Evolutionary conservation across 2,888 invertebrate genomes (phyloP), one percentile per base, ranked within the genome.

Genomic region (Atethmia centrago): DNA sequence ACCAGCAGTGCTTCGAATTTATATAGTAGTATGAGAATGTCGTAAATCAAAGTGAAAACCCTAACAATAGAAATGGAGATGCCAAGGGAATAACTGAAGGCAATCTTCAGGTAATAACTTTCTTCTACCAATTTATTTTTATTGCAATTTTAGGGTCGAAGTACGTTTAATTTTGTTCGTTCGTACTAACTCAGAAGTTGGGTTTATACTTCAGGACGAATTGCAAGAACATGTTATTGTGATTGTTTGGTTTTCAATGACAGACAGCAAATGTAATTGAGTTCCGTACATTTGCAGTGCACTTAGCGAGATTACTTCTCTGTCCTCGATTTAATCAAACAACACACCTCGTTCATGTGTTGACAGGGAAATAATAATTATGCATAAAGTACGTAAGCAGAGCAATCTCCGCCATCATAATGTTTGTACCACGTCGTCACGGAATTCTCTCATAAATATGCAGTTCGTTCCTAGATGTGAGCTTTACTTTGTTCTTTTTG

Each of bases 361-460:
- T 80, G 63, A 65, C 74, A 49, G 16, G 58, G 47, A 65, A 74
- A 80, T 82, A 75, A 82, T 65, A n/a, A n/a, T n/a, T n/a, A 76
- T 77, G 53, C 69, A 69, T 79, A 76, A 74, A 74, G 70, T 70
- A 69, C 47, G 79, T 71, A 77, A 79, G 71, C 74, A 66, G 62
- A 78, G 77, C 75, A 85, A 86, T 86, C 83, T 84, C 83, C 79
- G 55, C 66, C 67, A 76, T 77, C 73, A 77, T 83, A 79, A 83
- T 77, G 61, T 84, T n/a, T 78, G 73, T 69, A 64, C 58, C 71
- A 56, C 74, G 28, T 36, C 72, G 74, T 78, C 83, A 77, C 76
- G 68, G 75, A 81, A 79, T 76, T 63, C 59, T 67, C 80, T 85
- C 84, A 87, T 89, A 89, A 85, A 87, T 88, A 90, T 89, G 85